Evolutionary conservation across 2,797 vertebrate species (phyloP).

Genomic region (Phrynocephalus guinanensis): DNA sequence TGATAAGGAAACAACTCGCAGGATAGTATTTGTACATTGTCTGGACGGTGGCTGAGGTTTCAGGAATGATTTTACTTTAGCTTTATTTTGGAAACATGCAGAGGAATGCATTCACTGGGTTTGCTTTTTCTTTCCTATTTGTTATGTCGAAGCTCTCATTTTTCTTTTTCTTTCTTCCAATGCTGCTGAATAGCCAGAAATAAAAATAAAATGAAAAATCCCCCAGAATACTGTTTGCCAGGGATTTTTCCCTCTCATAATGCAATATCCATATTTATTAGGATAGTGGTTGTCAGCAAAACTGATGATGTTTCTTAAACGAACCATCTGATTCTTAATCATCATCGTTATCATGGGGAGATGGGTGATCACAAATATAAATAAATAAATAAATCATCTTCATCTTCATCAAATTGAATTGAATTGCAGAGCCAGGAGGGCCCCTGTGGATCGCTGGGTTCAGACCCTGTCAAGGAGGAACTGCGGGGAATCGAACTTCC

Average conservation of each 20-base stretch:
- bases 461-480: too few species aligned
- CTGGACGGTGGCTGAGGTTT: not conserved
- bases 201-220: not conserved
- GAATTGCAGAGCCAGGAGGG: too few species aligned
- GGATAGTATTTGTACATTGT: not conserved
- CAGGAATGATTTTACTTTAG: not conserved
- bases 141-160: not conserved
- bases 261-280: not conserved
- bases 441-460: too few species aligned
- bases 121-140: not conserved
- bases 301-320: not conserved
- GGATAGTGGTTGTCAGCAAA: not conserved
- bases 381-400: too few species aligned
- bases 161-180: too few species aligned
- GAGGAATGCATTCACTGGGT: not conserved
- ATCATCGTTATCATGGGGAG: not conserved
- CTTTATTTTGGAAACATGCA: not conserved
- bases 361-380: too few species aligned
- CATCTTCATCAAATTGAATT: too few species aligned
- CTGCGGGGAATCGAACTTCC: too few species aligned
- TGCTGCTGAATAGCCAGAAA: not conserved
- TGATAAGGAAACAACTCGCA: not conserved
- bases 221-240: not conserved
- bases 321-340: not conserved
- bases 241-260: not conserved